phyloP scores from a whole-genome alignment of 1,140 invertebrate species.

The Achatina immaculata region DNA sequence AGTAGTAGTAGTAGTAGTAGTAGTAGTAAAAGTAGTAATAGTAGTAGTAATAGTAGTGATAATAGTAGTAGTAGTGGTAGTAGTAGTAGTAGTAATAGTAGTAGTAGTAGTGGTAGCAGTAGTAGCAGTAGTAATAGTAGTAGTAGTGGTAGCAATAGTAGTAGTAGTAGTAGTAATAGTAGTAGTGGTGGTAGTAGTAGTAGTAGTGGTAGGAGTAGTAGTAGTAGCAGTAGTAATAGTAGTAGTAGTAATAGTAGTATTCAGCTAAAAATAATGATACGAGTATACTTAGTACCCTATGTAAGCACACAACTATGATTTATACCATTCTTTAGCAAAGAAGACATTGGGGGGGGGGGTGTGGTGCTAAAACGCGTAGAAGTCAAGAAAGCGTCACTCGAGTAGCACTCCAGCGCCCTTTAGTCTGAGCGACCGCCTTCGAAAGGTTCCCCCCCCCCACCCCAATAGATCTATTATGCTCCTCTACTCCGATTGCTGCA shows the following conservation, averaged over 20 bases:
- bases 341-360: no score
- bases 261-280: no score
- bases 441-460: no score
- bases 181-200: constrained; percentile 16
- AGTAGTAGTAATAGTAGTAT: constrained; percentile 1
- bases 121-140: constrained; percentile 27
- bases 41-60: constrained; percentile 20
- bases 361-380: no score
- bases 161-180: constrained; percentile 29
- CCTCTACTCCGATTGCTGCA: no score
- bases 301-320: no score
- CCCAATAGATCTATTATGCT: no score
- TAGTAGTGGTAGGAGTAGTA: constrained; percentile 5
- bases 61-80: constrained; percentile 23
- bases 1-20: constrained; percentile 31
- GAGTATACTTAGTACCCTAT: no score
- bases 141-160: constrained; percentile 26
- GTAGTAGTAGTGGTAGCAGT: constrained; percentile 27
- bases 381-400: no score
- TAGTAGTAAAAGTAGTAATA: constrained; percentile 23
- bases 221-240: constrained; percentile 6
- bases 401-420: no score
- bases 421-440: no score
- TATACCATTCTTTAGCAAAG: no score
- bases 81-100: constrained; percentile 29